phyloP scores from a whole-genome alignment of 2,113 vertebrate species.

The Oceanites oceanicus region DNA sequence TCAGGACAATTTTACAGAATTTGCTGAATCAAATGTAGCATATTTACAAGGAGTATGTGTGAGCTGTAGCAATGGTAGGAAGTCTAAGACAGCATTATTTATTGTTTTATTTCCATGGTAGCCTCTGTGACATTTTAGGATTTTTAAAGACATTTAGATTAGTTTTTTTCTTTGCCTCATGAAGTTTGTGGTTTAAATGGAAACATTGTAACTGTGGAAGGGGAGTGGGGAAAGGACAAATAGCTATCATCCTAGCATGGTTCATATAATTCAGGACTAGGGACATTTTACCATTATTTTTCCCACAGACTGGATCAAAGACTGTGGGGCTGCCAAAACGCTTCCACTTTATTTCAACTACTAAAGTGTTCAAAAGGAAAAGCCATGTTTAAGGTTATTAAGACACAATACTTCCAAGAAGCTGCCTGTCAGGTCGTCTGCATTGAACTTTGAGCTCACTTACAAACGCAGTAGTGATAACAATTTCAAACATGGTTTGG shows the following conservation, averaged over 20 bases:
- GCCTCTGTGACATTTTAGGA: background rate
- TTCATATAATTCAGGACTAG: background rate
- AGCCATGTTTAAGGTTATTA: slow-evolving; percentile 41
- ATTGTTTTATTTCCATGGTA: background rate
- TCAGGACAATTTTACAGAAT: background rate
- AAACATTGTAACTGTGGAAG: background rate
- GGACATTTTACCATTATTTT: background rate
- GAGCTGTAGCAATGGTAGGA: background rate
- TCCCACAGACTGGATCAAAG: slow-evolving; percentile 25
- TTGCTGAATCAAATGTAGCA: background rate
- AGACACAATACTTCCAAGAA: slow-evolving; percentile 37
- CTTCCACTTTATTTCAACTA: slow-evolving; percentile 15
- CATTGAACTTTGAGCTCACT: slow-evolving; percentile 6
- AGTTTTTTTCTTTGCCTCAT: background rate
- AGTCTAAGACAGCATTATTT: background rate
- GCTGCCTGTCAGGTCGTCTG: slow-evolving; percentile 35
- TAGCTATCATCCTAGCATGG: background rate
- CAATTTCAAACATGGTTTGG: slow-evolving; percentile 16
- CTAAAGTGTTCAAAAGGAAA: slow-evolving; percentile 31
- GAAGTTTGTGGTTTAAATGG: background rate
- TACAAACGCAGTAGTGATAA: slow-evolving; percentile 1
- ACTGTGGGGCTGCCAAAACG: background rate
- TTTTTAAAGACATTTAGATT: background rate
- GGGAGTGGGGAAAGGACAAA: background rate
- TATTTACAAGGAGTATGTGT: background rate